phyloP scores from a whole-genome alignment of 2,113 vertebrate genomes.

The Anguilla rostrata region DNA sequence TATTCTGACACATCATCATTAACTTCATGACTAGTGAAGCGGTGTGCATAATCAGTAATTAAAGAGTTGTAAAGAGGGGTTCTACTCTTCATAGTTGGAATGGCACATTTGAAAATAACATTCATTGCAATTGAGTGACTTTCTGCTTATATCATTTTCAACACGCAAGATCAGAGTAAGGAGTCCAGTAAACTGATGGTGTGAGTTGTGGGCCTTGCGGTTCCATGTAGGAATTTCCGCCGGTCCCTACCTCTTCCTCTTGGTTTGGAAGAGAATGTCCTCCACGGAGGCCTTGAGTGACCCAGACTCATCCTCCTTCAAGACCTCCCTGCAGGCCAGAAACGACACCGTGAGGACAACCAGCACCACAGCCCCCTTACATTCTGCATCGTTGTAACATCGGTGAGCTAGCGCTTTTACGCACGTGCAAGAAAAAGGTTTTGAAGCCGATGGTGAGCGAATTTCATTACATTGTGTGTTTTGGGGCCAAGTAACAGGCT shows the following conservation, averaged over 20 bases:
- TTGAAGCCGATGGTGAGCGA: not conserved
- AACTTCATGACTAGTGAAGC: too few relatives aligned
- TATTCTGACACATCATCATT: too few relatives aligned
- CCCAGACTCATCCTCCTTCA: constrained; percentile 95
- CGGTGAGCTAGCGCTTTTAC: too few relatives aligned
- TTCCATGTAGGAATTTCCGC: not conserved
- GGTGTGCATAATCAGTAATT: too few relatives aligned
- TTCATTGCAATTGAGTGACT: too few relatives aligned
- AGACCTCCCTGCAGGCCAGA: constrained; percentile 79
- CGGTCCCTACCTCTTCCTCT: constrained; percentile 82
- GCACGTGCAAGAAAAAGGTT: not conserved
- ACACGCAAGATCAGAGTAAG: too few relatives aligned
- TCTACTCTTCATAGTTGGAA: too few relatives aligned
- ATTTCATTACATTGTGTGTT: not conserved
- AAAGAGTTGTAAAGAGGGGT: too few relatives aligned
- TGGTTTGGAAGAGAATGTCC: constrained; percentile 92
- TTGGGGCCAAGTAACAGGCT: not conserved
- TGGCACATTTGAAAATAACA: too few relatives aligned
- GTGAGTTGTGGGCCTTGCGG: not conserved
- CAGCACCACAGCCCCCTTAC: not conserved
- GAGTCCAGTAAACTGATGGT: not conserved
- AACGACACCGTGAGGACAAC: not conserved
- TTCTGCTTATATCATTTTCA: too few relatives aligned
- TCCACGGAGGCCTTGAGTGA: constrained; percentile 94
- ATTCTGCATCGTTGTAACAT: too few relatives aligned